phyloP scores from a whole-genome alignment of 1,140 invertebrate genomes.

The Cephus cinctus region DNA sequence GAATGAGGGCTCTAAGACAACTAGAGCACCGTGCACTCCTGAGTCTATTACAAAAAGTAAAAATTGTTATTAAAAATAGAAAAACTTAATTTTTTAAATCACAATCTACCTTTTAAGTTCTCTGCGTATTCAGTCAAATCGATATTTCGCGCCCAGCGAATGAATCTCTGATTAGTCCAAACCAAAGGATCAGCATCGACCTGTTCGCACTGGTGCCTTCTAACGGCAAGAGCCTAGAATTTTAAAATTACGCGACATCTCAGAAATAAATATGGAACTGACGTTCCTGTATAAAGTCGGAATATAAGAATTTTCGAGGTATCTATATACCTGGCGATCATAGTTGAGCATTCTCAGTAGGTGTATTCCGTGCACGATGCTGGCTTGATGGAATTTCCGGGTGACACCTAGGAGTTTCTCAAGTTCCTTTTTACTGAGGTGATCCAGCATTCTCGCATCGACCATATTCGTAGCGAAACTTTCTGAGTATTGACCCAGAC shows the following conservation, averaged over 20 bases:
- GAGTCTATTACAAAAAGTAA: constrained; percentile 67
- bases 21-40: constrained; percentile 89
- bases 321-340: constrained; percentile 77
- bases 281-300: not conserved
- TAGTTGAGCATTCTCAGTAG: constrained; percentile 88
- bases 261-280: not conserved
- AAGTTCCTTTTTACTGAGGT: constrained; percentile 89
- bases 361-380: constrained; percentile 90
- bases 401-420: constrained; percentile 90
- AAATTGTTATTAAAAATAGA: constrained; percentile 3
- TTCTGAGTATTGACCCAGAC: constrained; percentile 82
- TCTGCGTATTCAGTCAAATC: constrained; percentile 92
- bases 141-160: constrained; percentile 89
- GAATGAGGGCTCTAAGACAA: constrained; percentile 89
- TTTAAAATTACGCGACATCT: constrained; percentile 4
- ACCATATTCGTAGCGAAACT: constrained; percentile 87
- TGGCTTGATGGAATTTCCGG: constrained; percentile 90
- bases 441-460: constrained; percentile 88
- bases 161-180: constrained; percentile 92
- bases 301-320: not conserved
- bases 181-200: constrained; percentile 88
- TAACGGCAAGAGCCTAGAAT: constrained; percentile 76
- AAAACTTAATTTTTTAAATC: constrained; percentile 5
- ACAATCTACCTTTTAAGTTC: constrained; percentile 81
- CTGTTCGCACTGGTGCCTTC: constrained; percentile 83